Conservation (phyloP, 2,113 vertebrate genomes). For the Motacilla alba region DNA sequence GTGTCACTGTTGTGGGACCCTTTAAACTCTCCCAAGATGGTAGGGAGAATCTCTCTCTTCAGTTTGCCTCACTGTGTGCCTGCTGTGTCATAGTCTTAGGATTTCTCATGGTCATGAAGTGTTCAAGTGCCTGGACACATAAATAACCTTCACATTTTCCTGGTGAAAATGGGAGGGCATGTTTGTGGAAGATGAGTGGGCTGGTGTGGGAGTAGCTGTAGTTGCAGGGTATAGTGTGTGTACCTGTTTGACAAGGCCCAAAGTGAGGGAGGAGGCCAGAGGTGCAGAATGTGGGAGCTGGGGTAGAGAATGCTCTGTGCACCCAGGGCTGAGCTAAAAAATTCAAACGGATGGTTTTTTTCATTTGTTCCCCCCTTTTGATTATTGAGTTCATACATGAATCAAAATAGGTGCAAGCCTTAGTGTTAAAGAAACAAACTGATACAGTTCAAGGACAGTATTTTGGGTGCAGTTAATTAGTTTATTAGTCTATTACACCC, state of each 20-base stretch:
- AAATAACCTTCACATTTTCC: background rate
- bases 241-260: background rate
- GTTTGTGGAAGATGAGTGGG: background rate
- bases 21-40: background rate
- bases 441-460: background rate
- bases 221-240: background rate
- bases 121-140: background rate
- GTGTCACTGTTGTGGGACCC: accelerated
- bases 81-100: background rate
- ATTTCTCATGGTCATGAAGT: background rate
- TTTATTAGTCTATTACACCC: background rate
- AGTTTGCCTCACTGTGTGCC: background rate
- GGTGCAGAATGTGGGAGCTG: background rate
- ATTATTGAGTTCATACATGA: background rate
- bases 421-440: background rate
- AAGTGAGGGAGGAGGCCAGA: background rate
- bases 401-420: background rate
- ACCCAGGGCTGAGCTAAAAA: background rate
- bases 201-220: background rate
- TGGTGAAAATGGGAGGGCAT: background rate
- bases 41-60: background rate
- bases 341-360: background rate
- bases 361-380: accelerated
- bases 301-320: background rate
- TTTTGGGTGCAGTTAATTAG: background rate